Evolutionary conservation across 2,888 invertebrate genomes (phyloP).

Genomic region (Hemaris fuciformis): DNA sequence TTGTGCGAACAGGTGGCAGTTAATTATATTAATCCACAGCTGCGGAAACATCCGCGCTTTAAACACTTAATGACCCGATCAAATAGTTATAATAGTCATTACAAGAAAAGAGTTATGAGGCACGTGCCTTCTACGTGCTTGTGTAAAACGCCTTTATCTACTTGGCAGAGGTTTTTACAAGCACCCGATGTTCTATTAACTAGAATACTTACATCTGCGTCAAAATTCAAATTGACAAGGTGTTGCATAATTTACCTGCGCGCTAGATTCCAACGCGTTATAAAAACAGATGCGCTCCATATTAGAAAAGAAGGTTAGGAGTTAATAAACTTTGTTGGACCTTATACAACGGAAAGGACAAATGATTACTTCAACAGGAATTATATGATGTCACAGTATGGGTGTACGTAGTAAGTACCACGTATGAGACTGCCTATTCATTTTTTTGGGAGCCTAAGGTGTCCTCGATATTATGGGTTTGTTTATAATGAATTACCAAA

Average conservation of each 20-base stretch:
- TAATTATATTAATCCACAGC: slow-evolving; percentile 67
- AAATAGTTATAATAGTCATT: slow-evolving; percentile 33
- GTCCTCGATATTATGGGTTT: no score
- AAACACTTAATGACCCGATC: slow-evolving; percentile 49
- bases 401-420: no score
- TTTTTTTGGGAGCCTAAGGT: no score
- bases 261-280: not conserved
- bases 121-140: slow-evolving; percentile 11
- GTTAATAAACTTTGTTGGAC: not conserved
- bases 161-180: not conserved
- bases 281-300: not conserved
- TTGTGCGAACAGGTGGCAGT: slow-evolving; percentile 59
- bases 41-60: slow-evolving; percentile 57
- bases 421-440: no score
- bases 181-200: not conserved
- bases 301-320: not conserved
- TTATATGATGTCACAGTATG: not conserved
- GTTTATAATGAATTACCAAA: no score
- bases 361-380: not conserved
- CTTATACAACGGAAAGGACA: not conserved
- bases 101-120: slow-evolving; percentile 8
- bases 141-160: not conserved
- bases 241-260: not conserved
- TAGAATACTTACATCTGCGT: slow-evolving; percentile 6
- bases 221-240: slow-evolving; percentile 6